A percentile compares a stretch with the other conserved stretches of the same genome.
These are phyloP conservation scores for Rallus crepitans DNA, from an alignment of 2,797 vertebrate genomes.

Conservation along the genomic window DNA sequence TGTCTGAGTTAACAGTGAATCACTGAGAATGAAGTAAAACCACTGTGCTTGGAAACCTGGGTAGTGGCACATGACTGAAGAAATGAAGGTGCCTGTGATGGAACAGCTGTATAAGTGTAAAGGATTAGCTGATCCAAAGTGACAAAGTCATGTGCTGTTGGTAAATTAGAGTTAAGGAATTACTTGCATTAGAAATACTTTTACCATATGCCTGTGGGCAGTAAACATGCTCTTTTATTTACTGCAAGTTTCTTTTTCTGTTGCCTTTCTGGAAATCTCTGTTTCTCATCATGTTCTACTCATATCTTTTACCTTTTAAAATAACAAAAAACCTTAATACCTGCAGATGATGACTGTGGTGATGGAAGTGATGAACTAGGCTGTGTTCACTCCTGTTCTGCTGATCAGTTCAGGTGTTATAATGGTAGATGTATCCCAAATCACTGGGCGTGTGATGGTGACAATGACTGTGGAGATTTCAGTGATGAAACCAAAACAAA, in stretches of 20 bases:
- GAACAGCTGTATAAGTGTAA: not conserved
- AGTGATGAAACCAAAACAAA: slow-evolving; percentile 90
- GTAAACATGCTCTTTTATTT: not conserved
- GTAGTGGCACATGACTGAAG: not conserved
- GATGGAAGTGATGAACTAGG: slow-evolving; percentile 92
- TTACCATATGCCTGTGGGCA: not conserved
- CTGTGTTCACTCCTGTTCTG: slow-evolving; percentile 89
- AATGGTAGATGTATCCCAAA: slow-evolving; percentile 92
- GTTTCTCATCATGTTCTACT: not conserved
- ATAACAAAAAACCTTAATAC: not conserved
- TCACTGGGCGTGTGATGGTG: slow-evolving; percentile 95
- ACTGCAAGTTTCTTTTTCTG: not conserved
- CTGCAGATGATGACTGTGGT: slow-evolving; percentile 95
- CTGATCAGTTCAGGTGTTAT: slow-evolving; percentile 90
- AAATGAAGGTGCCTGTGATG: not conserved
- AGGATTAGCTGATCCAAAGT: not conserved
- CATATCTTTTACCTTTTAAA: not conserved
- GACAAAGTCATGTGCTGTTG: not conserved
- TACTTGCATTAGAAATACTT: not conserved
- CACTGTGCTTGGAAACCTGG: not conserved
- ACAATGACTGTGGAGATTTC: slow-evolving; percentile 97
- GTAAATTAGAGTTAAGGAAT: not conserved
- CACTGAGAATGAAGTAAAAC: not conserved
- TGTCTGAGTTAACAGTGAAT: not conserved
- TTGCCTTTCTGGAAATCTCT: not conserved